phyloP scores from a whole-genome alignment of 1,140 invertebrate species.

The Zaprionus inermis region DNA sequence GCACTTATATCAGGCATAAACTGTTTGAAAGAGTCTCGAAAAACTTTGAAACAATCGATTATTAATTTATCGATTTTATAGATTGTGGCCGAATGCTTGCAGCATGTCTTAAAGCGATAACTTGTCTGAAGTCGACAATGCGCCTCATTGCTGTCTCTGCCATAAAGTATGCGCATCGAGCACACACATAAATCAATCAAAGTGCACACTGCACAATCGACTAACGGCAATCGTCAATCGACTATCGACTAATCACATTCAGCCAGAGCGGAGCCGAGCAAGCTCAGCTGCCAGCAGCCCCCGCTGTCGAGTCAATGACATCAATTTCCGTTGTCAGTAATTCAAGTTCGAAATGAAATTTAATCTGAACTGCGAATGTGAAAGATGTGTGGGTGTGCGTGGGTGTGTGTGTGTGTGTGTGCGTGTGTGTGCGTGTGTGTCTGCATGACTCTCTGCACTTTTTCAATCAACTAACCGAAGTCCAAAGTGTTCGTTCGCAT shows the following conservation, averaged over 20 bases:
- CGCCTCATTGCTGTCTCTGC: conserved; percentile 12
- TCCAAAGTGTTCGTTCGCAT: conserved; percentile 36
- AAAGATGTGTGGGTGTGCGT: not conserved
- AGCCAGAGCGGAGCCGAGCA: conserved; percentile 16
- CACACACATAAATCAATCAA: conserved; percentile 52
- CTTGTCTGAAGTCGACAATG: not conserved
- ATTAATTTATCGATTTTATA: too few relatives aligned
- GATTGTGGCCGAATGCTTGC: too few relatives aligned
- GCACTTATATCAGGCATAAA: too few relatives aligned
- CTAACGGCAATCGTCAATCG: conserved; percentile 34
- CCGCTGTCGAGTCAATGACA: conserved; percentile 61
- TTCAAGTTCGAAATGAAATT: conserved; percentile 69
- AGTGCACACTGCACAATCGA: conserved; percentile 39
- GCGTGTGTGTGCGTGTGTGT: not conserved
- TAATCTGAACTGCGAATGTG: conserved; percentile 57
- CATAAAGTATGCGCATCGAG: conserved; percentile 20
- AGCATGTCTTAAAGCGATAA: not conserved
- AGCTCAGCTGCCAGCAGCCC: conserved; percentile 10
- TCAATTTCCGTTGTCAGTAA: conserved; percentile 80
- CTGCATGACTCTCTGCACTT: conserved; percentile 19
- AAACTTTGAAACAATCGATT: too few relatives aligned
- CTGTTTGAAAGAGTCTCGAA: too few relatives aligned
- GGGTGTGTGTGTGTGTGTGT: not conserved
- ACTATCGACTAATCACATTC: conserved; percentile 51
- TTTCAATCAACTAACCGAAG: conserved; percentile 56